These are phyloP conservation scores for Scaptomyza hsui DNA, from an alignment of 1,140 invertebrate species.

Conservation along the genomic window DNA sequence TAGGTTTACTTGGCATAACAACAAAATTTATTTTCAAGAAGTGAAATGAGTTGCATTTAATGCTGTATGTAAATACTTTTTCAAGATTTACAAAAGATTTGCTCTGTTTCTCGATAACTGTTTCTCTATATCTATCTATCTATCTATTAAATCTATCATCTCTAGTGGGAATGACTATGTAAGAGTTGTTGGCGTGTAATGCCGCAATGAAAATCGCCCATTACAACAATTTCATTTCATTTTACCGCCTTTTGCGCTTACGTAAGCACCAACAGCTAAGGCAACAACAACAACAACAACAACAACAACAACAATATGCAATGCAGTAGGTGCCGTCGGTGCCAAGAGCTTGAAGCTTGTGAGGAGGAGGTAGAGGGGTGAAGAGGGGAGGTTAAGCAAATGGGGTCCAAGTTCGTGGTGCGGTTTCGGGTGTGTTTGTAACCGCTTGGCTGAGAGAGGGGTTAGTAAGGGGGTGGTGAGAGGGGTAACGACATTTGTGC, in stretches of 20 bases:
- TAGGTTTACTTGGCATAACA: too few relatives aligned
- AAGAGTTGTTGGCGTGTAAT: constrained; percentile 66
- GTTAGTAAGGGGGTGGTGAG: too few relatives aligned
- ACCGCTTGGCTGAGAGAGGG: too few relatives aligned
- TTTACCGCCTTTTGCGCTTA: constrained; percentile 73
- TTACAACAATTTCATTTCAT: constrained; percentile 81
- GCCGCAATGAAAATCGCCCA: constrained; percentile 78
- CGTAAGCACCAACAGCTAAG: constrained; percentile 59
- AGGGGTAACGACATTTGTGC: constrained; percentile 70
- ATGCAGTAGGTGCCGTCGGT: constrained; percentile 53
- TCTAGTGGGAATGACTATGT: constrained; percentile 35
- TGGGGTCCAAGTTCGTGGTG: constrained; percentile 20
- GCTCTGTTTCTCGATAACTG: too few relatives aligned
- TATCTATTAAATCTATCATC: constrained; percentile 10
- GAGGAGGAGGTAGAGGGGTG: background rate
- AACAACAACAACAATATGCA: constrained; percentile 19
- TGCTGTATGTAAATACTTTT: too few relatives aligned
- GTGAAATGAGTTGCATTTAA: too few relatives aligned
- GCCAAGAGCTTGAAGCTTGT: constrained; percentile 42
- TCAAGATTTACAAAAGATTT: too few relatives aligned
- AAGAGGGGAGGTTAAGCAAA: background rate
- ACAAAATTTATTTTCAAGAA: too few relatives aligned
- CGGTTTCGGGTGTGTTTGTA: constrained; percentile 15
- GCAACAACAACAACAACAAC: constrained; percentile 32
- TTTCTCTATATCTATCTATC: too few relatives aligned